phyloP scores from a whole-genome alignment of 2,113 vertebrate species.

The Cryptotis parvus region DNA sequence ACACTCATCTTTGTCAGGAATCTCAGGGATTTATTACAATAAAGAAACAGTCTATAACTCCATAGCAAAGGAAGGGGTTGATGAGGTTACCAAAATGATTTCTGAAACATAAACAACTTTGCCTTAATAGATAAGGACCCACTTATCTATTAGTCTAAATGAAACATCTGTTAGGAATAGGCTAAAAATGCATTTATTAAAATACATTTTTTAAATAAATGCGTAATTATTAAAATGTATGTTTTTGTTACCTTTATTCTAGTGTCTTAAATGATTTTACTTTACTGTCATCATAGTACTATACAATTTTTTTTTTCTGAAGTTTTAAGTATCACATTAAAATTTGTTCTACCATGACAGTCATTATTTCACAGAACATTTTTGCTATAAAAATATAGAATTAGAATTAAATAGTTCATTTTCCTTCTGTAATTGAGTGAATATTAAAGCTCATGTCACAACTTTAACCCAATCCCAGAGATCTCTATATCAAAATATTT shows the following conservation, averaged over 20 bases:
- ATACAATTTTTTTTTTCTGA: neutral
- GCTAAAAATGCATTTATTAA: neutral
- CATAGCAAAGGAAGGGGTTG: neutral
- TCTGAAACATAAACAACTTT: slow-evolving; percentile 13
- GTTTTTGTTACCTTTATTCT: neutral
- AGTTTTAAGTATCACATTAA: slow-evolving; percentile 16
- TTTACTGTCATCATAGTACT: neutral
- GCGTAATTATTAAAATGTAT: neutral
- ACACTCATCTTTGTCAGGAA: neutral
- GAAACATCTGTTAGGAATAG: neutral
- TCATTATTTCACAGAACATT: too few relatives aligned
- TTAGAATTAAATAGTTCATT: neutral
- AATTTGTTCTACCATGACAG: neutral
- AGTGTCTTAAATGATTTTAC: neutral
- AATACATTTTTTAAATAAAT: neutral
- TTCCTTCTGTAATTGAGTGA: neutral
- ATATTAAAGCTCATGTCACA: neutral
- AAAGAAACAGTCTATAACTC: neutral
- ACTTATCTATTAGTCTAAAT: neutral
- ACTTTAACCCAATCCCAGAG: neutral
- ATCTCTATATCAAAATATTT: neutral
- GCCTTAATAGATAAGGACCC: neutral
- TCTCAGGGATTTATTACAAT: neutral
- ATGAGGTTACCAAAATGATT: neutral
- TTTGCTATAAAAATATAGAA: too few relatives aligned